These are phyloP conservation scores for Myotis daubentonii DNA, from an alignment of 2,797 vertebrate species.

Conservation along the genomic window DNA sequence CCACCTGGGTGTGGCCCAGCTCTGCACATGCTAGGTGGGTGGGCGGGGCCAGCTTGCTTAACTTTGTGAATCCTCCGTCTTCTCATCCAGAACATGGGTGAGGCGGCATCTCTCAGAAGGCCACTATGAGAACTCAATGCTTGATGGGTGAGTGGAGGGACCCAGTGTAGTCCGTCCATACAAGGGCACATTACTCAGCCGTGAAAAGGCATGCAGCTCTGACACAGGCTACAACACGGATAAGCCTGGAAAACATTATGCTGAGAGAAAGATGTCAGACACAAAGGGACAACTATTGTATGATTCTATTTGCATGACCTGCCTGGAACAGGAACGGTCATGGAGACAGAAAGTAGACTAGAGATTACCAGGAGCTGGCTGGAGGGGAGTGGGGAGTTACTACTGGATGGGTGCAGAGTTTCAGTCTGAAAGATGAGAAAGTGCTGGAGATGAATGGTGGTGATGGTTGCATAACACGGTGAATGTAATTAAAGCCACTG, in stretches of 20 bases:
- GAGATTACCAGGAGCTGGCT: not conserved
- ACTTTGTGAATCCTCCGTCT: not conserved
- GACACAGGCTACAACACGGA: accelerated
- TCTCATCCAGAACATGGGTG: too few species aligned
- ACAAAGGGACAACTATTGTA: accelerated
- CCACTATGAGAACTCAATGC: accelerated
- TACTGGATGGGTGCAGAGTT: accelerated
- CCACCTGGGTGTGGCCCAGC: not conserved
- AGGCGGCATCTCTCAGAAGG: not conserved
- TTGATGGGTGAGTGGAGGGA: not conserved
- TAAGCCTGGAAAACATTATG: accelerated
- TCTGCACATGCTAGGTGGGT: accelerated
- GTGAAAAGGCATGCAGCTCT: accelerated
- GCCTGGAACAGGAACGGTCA: accelerated
- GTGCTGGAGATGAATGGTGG: not conserved
- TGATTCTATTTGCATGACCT: not conserved
- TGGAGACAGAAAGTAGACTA: not conserved
- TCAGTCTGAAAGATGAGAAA: not conserved
- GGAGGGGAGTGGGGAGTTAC: not conserved
- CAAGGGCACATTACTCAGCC: accelerated
- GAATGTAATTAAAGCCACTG: accelerated
- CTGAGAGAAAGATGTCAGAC: not conserved
- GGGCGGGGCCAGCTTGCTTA: not conserved
- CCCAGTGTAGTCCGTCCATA: accelerated
- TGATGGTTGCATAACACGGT: accelerated